Base-by-base conservation (phyloP, 1,140 invertebrate species). In the Probaryconus sp. region DNA sequence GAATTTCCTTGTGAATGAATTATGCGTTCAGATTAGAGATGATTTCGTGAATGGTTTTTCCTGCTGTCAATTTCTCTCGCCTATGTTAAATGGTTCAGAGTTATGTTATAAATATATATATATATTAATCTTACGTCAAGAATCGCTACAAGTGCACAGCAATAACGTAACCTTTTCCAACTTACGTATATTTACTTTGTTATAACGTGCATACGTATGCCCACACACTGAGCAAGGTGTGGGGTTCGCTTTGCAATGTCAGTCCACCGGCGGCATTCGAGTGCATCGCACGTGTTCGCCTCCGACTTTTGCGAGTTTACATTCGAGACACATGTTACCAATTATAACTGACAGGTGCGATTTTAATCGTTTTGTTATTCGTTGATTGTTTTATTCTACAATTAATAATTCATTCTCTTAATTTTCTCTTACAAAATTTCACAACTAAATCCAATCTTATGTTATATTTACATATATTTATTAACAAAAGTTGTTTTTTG, bases 131-230 rank as follows among this genome's bases (percentile, higher is more conserved):
- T 50, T 71, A 43, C 58, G 58, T 71, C 68, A 71, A 71, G 68
- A 71, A 71, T 71, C 68, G 63, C 33, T 64, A 71, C 68, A 64
- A 71, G 14, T 71, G 58, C 56, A 47, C 18, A n/a, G 51, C 30
- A 50, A 33, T 21, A 47, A 14, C 33, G 35, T 43, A 69, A 51
- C 47, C 20, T 69, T 48, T 53, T 45, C 31, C 38, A 38, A n/a
- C 63, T 51, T 20, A 40, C 24, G 14, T 37, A 16, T 60, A 53
- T 61, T 69, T 61, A 50, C 53, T 61, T 70, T 56, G 56, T 61
- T 63, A 18, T 63, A 58, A 56, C 43, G 63, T 26, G 35, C 24
- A 17, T 24, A 7, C 21, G 21, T 24, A 24, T 7, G 7, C 21
- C 7, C 7, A 3, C 21, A 24, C 21, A 4, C 3, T 24, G 26